Conservation (phyloP, 2,113 vertebrate species). For the Peromyscus californicus region DNA sequence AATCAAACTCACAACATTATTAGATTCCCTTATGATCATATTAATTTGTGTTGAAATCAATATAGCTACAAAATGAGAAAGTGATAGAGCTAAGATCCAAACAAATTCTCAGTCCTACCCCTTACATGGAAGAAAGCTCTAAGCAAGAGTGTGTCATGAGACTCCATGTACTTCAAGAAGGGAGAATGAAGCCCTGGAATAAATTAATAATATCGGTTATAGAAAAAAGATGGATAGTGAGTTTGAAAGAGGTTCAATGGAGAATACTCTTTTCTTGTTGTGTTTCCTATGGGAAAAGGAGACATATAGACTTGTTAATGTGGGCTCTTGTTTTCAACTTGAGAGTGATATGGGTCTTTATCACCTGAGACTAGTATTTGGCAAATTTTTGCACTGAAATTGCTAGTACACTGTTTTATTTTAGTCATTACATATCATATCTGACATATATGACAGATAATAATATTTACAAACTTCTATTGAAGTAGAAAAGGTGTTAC, state of each 20-base stretch:
- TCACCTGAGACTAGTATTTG: neutral
- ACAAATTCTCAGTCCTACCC: neutral
- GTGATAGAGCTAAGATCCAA: neutral
- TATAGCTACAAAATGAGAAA: neutral
- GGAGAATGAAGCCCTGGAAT: neutral
- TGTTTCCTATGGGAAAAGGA: neutral
- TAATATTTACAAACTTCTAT: neutral
- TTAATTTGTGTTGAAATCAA: constrained; percentile 16
- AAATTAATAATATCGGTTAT: neutral
- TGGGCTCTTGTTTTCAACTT: neutral
- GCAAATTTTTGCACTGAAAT: neutral
- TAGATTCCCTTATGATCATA: neutral
- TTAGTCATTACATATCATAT: neutral
- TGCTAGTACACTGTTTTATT: neutral
- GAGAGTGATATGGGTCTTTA: neutral
- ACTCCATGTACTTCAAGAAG: neutral
- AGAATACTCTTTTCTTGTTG: neutral
- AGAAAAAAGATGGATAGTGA: neutral
- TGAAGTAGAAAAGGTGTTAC: neutral
- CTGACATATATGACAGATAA: neutral
- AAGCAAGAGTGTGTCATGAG: neutral
- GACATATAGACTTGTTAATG: neutral
- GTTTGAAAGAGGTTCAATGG: neutral
- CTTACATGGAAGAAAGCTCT: neutral
- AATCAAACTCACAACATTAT: neutral